Conservation (phyloP, 2,888 invertebrate species). For the Urechis unicinctus region DNA sequence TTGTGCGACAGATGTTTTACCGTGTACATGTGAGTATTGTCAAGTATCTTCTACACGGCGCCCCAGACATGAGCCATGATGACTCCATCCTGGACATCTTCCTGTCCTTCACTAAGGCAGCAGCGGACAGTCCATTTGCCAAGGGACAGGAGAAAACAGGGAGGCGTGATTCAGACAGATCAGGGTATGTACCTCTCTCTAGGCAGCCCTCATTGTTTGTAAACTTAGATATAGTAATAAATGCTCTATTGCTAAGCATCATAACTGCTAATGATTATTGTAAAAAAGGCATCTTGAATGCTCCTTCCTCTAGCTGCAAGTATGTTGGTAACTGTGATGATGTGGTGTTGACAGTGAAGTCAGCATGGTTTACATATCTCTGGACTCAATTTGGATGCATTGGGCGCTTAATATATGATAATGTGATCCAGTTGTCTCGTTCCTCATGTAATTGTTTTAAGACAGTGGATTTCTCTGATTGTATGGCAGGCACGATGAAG, state of each 20-base stretch:
- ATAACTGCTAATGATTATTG: no score
- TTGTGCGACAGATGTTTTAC: conserved; percentile 51
- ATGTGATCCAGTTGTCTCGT: background rate
- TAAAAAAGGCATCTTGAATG: no score
- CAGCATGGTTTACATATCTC: no score
- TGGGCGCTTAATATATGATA: conserved; percentile 11
- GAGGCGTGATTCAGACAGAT: no score
- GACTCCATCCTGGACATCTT: conserved; percentile 32
- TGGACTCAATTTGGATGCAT: background rate
- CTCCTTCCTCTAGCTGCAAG: no score
- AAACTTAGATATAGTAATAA: no score
- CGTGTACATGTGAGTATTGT: conserved; percentile 83
- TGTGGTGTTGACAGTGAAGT: no score
- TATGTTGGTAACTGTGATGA: no score
- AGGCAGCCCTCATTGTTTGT: no score
- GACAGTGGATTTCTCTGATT: background rate
- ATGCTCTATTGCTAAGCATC: no score
- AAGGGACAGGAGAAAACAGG: conserved; percentile 29
- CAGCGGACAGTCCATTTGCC: conserved; percentile 47
- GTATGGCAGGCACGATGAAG: background rate
- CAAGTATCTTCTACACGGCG: conserved; percentile 61
- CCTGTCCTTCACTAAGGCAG: conserved; percentile 36
- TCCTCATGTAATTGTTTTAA: background rate
- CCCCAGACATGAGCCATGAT: conserved; percentile 19
- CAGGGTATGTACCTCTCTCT: no score